Conservation (phyloP, 2,113 vertebrate species). For the Chaetops frenatus region DNA sequence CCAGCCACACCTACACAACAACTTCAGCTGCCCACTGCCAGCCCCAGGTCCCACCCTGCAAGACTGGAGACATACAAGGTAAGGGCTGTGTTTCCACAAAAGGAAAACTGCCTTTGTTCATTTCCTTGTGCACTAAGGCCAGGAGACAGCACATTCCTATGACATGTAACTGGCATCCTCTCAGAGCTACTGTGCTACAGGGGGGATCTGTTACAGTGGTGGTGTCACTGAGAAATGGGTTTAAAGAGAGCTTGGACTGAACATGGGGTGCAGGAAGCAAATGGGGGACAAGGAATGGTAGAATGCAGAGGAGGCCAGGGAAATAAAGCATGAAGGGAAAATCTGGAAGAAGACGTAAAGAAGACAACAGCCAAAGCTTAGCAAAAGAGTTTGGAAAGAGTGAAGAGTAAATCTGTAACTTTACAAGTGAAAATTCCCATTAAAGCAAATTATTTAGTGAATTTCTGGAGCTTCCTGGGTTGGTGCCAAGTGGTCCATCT, state of each 20-base stretch:
- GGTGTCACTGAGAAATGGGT: not conserved
- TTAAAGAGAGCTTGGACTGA: not conserved
- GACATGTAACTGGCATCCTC: fast-evolving
- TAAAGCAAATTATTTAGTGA: not conserved
- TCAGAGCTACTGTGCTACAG: not conserved
- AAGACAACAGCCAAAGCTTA: not conserved
- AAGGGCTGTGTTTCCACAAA: not conserved
- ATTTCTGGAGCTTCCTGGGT: not conserved
- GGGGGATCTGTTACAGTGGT: not conserved
- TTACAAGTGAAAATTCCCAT: not conserved
- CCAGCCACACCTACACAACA: conserved; percentile 32
- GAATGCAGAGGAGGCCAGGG: not conserved
- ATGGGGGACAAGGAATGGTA: not conserved
- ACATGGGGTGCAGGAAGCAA: not conserved
- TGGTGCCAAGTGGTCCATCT: not conserved
- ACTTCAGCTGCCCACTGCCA: conserved; percentile 43
- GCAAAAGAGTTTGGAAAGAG: not conserved
- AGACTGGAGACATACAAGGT: conserved; percentile 49
- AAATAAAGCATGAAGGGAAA: not conserved
- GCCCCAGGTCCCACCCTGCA: conserved; percentile 32
- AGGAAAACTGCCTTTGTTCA: not conserved
- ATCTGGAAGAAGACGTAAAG: not conserved
- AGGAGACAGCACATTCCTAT: not conserved
- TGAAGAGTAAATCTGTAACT: not conserved
- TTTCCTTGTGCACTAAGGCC: not conserved